A percentile compares a stretch with the other conserved stretches of the same genome.
Conservation (phyloP, 2,113 vertebrate genomes). For the Syngnathus typhle region DNA sequence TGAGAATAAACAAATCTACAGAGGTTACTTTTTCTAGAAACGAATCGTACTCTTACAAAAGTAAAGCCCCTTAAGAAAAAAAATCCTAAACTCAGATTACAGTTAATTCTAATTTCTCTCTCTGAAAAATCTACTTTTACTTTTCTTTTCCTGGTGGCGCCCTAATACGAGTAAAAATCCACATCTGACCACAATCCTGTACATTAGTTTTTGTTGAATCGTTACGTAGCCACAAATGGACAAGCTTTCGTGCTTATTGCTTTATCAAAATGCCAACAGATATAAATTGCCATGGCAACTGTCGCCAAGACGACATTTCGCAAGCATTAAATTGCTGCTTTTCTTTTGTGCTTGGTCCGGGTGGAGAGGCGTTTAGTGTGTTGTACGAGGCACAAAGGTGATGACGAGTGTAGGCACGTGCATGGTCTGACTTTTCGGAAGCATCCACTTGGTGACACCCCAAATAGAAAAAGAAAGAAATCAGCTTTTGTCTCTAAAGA, state of each 20-base stretch:
- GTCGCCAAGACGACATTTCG: constrained; percentile 12
- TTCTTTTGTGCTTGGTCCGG: background rate
- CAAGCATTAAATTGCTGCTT: background rate
- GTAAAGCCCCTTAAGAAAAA: too few species aligned
- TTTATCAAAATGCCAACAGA: background rate
- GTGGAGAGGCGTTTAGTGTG: background rate
- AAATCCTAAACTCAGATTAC: too few species aligned
- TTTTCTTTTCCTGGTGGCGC: too few species aligned
- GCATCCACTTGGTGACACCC: background rate
- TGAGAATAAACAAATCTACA: too few species aligned
- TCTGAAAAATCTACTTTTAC: too few species aligned
- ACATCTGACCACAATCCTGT: too few species aligned
- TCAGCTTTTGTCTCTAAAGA: too few species aligned
- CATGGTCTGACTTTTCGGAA: background rate
- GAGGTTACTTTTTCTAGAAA: too few species aligned
- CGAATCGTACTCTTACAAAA: too few species aligned
- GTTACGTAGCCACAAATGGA: background rate
- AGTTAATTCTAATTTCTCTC: too few species aligned
- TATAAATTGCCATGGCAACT: background rate
- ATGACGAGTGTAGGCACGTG: background rate
- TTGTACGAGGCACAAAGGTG: background rate
- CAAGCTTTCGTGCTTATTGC: background rate
- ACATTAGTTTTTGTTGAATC: too few species aligned
- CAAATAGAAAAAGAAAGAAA: background rate
- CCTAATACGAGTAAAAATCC: too few species aligned